Conservation (phyloP, 2,113 vertebrate genomes). For the Bungarus multicinctus region DNA sequence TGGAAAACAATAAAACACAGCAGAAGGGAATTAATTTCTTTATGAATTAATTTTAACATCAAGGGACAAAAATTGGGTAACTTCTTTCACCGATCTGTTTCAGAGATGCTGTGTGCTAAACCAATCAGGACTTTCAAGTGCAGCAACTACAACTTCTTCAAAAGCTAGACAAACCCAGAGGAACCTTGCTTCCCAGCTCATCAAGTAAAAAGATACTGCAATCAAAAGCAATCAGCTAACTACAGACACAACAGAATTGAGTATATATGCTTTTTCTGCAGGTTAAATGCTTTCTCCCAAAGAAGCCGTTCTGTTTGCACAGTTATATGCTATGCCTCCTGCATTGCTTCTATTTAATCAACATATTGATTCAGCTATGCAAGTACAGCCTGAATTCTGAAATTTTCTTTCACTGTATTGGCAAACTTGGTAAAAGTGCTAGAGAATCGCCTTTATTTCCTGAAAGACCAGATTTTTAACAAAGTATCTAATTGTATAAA, state of each 20-base stretch:
- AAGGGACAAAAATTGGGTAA: not conserved
- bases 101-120: not conserved
- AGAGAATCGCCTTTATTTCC: not conserved
- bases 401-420: not conserved
- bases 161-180: not conserved
- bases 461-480: not conserved
- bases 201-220: not conserved
- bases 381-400: not conserved
- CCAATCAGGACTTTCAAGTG: not conserved
- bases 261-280: not conserved
- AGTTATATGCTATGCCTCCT: not conserved
- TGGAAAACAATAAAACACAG: not conserved
- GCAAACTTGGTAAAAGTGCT: not conserved
- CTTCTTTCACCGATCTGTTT: not conserved
- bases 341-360: not conserved
- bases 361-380: not conserved
- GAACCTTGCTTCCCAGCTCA: accelerated
- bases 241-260: not conserved
- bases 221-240: not conserved
- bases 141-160: conserved; percentile 7
- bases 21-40: not conserved
- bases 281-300: not conserved
- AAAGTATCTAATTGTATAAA: not conserved
- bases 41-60: not conserved
- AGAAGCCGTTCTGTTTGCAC: not conserved